A percentile compares a stretch with the other conserved stretches of the same genome.
Conservation (phyloP, 2,888 invertebrate species). For the Thera britannica region DNA sequence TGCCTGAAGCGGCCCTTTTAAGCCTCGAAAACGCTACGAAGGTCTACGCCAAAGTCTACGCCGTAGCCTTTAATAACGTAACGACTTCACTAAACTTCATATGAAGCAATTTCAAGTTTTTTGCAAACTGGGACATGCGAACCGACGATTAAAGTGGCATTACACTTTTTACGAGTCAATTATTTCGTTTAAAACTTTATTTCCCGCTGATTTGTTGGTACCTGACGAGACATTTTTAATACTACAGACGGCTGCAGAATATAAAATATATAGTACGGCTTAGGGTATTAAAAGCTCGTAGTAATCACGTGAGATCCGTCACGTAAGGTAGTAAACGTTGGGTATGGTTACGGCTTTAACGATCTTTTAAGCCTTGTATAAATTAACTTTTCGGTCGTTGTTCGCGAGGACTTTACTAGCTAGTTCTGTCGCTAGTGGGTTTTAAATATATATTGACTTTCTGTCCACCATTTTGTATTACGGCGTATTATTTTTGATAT, state of each 20-base stretch:
- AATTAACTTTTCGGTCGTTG: slow-evolving; percentile 13
- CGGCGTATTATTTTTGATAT: too few relatives aligned
- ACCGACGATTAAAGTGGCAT: slow-evolving; percentile 67
- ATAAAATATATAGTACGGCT: slow-evolving; percentile 9
- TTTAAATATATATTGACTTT: not conserved
- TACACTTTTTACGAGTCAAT: slow-evolving; percentile 68
- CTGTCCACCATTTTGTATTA: too few relatives aligned
- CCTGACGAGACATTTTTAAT: slow-evolving; percentile 38
- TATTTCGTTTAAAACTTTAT: slow-evolving; percentile 51
- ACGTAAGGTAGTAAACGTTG: slow-evolving; percentile 25
- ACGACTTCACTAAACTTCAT: slow-evolving; percentile 58
- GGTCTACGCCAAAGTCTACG: slow-evolving; percentile 37
- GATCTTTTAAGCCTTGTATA: slow-evolving; percentile 12
- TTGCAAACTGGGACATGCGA: slow-evolving; percentile 64
- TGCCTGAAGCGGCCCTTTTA: slow-evolving; percentile 5
- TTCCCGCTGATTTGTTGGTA: slow-evolving; percentile 38
- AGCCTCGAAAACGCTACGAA: slow-evolving; percentile 21
- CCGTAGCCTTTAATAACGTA: slow-evolving; percentile 61
- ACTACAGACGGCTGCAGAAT: slow-evolving; percentile 17
- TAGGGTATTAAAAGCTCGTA: slow-evolving; percentile 22
- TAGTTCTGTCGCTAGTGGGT: not conserved
- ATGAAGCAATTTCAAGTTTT: slow-evolving; percentile 65
- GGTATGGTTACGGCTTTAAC: slow-evolving; percentile 17
- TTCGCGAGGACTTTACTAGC: not conserved
- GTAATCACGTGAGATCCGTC: slow-evolving; percentile 26